phyloP scores from a whole-genome alignment of 2,797 vertebrate species.

The Melanotaenia parkinsoni region DNA sequence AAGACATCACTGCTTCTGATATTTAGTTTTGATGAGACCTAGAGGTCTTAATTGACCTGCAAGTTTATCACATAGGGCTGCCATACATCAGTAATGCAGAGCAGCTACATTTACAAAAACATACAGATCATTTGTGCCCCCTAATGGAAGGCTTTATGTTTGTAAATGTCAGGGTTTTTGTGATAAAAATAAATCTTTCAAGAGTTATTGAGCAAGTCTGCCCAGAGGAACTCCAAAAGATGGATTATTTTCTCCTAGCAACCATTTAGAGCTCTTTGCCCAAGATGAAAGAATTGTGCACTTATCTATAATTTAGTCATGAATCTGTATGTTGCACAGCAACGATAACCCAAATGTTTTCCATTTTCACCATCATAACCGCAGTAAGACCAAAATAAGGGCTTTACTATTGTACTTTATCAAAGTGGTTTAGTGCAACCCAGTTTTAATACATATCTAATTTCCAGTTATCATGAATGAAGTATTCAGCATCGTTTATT shows the following conservation, averaged over 20 bases:
- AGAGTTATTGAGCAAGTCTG: slow-evolving; percentile 4
- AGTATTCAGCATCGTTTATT: neutral
- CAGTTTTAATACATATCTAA: neutral
- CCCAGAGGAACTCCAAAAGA: slow-evolving; percentile 4
- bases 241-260: neutral
- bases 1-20: slow-evolving; percentile 24
- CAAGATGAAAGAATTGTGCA: slow-evolving; percentile 13
- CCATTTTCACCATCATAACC: slow-evolving; percentile 13
- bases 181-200: slow-evolving; percentile 23
- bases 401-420: neutral
- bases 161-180: slow-evolving; percentile 17
- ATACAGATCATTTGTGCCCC: slow-evolving; percentile 56
- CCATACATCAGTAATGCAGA: neutral
- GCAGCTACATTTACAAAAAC: neutral
- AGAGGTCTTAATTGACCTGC: slow-evolving; percentile 25
- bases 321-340: neutral
- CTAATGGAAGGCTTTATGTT: slow-evolving; percentile 52
- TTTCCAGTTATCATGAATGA: neutral
- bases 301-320: slow-evolving; percentile 7
- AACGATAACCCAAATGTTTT: neutral
- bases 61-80: slow-evolving; percentile 21
- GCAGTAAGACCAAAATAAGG: neutral
- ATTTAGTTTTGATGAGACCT: slow-evolving; percentile 18
- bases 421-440: neutral
- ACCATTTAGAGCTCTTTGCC: slow-evolving; percentile 17